Percentiles rank a stretch among this genome's conserved stretches.
Evolutionary conservation across 1,140 invertebrate species (phyloP).

Genomic region (Scylla paramamosain): DNA sequence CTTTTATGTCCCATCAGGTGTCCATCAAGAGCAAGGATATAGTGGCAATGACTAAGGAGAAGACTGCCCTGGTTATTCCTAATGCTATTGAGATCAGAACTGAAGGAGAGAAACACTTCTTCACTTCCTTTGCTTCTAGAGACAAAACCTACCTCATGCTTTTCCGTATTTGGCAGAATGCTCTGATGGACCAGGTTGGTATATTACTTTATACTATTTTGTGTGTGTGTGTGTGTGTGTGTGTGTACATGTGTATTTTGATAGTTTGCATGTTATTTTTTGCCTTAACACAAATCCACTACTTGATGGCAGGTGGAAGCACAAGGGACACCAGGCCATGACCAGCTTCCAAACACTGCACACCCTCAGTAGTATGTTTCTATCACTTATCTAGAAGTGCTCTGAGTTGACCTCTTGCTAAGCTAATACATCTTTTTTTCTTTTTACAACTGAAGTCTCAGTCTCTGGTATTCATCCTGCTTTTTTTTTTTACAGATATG

Average conservation of each 20-base stretch:
- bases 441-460: no score
- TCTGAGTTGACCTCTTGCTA: background rate
- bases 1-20: slow-evolving; percentile 81
- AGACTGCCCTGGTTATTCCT: slow-evolving; percentile 95
- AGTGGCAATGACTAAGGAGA: slow-evolving; percentile 94
- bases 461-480: no score
- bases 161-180: slow-evolving; percentile 97
- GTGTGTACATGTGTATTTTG: no score
- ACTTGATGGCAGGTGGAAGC: background rate
- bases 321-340: background rate
- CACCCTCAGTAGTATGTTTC: background rate
- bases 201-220: background rate
- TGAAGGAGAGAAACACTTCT: slow-evolving; percentile 92
- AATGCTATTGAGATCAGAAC: slow-evolving; percentile 95
- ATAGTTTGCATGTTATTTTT: no score
- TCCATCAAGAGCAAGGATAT: slow-evolving; percentile 93
- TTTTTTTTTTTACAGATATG: no score
- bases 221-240: background rate
- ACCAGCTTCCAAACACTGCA: background rate
- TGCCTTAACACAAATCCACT: background rate
- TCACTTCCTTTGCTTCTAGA: slow-evolving; percentile 94
- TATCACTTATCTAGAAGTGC: background rate
- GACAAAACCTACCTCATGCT: slow-evolving; percentile 97
- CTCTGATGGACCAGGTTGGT: slow-evolving; percentile 91
- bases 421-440: no score